Percentiles rank a stretch among this genome's conserved stretches.
These are phyloP conservation scores for Pteronotus mesoamericanus DNA, from an alignment of 2,797 vertebrate species.

Conservation along the genomic window DNA sequence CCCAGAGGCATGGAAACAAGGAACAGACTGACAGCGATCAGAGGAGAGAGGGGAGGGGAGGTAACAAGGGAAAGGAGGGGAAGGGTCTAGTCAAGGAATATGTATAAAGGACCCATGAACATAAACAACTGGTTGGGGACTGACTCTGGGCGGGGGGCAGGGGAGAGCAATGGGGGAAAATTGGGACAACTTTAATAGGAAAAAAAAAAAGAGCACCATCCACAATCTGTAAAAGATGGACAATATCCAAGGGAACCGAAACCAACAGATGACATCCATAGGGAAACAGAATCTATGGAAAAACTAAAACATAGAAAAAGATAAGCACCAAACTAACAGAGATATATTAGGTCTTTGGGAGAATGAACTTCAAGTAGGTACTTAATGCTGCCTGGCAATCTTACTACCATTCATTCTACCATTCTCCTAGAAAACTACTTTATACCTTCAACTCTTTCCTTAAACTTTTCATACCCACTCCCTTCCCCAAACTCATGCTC, in stretches of 20 bases:
- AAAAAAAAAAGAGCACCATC: no score
- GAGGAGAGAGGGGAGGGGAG: no score
- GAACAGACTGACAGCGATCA: no score
- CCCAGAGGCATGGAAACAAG: no score
- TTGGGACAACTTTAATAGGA: no score
- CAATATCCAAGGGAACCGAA: conserved; percentile 1
- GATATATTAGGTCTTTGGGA: not conserved
- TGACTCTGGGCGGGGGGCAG: no score
- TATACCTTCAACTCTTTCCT: not conserved
- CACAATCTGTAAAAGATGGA: not conserved
- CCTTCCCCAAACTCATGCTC: not conserved
- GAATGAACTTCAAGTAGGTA: not conserved
- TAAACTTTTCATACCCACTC: not conserved
- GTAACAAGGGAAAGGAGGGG: no score
- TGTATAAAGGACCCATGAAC: no score
- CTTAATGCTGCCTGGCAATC: not conserved
- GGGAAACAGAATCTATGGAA: not conserved
- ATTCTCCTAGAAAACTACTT: not conserved
- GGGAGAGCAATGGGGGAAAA: no score
- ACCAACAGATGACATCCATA: not conserved
- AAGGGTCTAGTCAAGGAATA: no score
- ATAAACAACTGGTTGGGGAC: no score
- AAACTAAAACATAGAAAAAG: not conserved
- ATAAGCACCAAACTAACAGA: not conserved
- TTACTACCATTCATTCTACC: not conserved